Conservation (phyloP, 2,113 vertebrate genomes). For the Formicarius rufipectus region DNA sequence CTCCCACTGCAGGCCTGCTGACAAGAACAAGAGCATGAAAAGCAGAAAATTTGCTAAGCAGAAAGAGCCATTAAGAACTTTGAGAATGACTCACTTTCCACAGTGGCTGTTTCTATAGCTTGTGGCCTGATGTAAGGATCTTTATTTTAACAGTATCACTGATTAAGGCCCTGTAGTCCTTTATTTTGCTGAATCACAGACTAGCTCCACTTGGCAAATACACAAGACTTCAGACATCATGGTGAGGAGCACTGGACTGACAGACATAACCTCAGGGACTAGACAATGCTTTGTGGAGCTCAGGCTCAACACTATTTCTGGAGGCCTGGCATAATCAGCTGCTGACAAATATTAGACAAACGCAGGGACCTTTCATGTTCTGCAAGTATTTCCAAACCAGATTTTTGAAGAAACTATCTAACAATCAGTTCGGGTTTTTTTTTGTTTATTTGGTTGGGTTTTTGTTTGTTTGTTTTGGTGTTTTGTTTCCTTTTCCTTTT, state of each 20-base stretch:
- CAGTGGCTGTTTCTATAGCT: not conserved
- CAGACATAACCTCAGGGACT: not conserved
- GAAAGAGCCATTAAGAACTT: not conserved
- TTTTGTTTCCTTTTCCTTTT: no score
- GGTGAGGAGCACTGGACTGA: not conserved
- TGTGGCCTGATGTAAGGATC: not conserved
- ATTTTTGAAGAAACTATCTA: not conserved
- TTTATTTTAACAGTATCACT: not conserved
- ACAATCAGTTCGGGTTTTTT: not conserved
- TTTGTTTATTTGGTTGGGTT: no score
- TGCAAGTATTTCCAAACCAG: not conserved
- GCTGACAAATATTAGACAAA: not conserved
- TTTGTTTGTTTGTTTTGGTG: no score
- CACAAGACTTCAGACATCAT: not conserved
- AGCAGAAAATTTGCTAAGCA: not conserved
- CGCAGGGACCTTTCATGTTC: not conserved
- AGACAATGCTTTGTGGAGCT: not conserved
- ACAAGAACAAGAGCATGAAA: not conserved
- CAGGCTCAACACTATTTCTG: not conserved
- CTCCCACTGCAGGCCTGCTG: not conserved
- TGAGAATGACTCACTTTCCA: not conserved
- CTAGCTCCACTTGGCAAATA: not conserved
- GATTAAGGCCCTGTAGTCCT: not conserved
- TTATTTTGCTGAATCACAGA: not conserved
- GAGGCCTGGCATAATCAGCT: not conserved